Base-by-base conservation (phyloP, 2,797 vertebrate species). In the Pyrocephalus nanus region DNA sequence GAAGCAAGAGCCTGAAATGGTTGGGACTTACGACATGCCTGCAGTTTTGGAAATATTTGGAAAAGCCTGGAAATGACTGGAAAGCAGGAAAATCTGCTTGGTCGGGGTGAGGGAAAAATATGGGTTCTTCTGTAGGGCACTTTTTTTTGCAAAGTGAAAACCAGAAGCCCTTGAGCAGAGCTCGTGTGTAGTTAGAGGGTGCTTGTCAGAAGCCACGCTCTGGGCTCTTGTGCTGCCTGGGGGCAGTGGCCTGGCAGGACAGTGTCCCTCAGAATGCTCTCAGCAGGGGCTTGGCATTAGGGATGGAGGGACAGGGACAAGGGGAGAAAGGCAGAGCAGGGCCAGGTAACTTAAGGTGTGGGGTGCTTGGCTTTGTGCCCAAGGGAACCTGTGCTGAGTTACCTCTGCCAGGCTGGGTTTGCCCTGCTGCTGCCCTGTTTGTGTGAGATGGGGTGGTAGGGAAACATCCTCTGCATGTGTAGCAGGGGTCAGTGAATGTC, bases 151-250 rank as follows among this genome's bases (percentile, higher is more conserved):
- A 58, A 73, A 80, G 48, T 57, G 12, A n/a, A 73, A 79, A 50
- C 51, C 6, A 21, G 25, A 55, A 83, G 25, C 70, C 38, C 43
- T 83, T 88, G 82, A 17, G 30, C 70, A 76, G 38, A 74, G 10
- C 6, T 2, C 6, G 30, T 74, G 12, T 76, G 23, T 30, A 30
- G 47, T 27, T 62, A 38, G 51, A 66, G 23, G 51, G 32, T 2
- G 4, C 32, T 48, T 66, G 32, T 53, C 47, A 48, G 64, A n/a
- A 48, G 54, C 25, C 12, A 13, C 0, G 0, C 53, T 51, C 8
- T 34, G 71, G 38, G 66, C 57, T 36, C 32, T 64, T 64, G 45
- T 26, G 53, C 58, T 87, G 85, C 27, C 71, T 54, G 71, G 40
- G 74, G 70, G 81, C 54, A 53, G 58, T 1, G 4, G 23, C 47